Percentiles rank a stretch among this genome's conserved stretches.
Evolutionary conservation across 2,797 vertebrate genomes (phyloP).

Genomic region (Tadarida brasiliensis): DNA sequence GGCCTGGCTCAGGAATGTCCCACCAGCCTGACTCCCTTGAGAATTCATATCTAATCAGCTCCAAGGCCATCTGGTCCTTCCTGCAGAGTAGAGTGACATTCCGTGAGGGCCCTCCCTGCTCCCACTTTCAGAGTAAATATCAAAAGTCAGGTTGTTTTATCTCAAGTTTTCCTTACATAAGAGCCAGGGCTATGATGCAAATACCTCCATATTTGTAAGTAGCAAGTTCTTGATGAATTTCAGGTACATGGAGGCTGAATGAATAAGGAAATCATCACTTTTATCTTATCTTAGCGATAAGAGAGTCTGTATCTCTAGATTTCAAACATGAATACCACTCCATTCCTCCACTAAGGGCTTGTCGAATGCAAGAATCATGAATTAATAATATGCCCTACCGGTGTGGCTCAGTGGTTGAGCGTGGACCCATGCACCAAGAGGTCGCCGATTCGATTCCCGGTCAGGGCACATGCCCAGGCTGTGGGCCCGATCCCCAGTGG

Average conservation of each 20-base stretch:
- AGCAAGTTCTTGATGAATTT: background rate
- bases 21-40: background rate
- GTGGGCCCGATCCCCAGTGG: no score
- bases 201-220: background rate
- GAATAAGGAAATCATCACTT: background rate
- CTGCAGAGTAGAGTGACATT: background rate
- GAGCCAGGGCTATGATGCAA: background rate
- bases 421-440: no score
- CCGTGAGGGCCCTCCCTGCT: background rate
- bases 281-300: background rate
- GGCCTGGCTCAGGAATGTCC: background rate
- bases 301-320: background rate
- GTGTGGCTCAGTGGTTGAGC: no score
- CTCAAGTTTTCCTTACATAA: conserved; percentile 10
- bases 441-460: no score
- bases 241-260: background rate
- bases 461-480: no score
- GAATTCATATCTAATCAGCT: background rate
- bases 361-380: background rate
- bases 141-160: background rate
- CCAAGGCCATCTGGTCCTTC: background rate
- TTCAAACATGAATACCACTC: background rate
- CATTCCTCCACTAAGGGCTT: background rate
- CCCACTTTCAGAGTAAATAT: background rate
- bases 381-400: background rate